Evolutionary conservation across 2,113 vertebrate genomes (phyloP).

Genomic region (Dolichallabes microphthalmus): DNA sequence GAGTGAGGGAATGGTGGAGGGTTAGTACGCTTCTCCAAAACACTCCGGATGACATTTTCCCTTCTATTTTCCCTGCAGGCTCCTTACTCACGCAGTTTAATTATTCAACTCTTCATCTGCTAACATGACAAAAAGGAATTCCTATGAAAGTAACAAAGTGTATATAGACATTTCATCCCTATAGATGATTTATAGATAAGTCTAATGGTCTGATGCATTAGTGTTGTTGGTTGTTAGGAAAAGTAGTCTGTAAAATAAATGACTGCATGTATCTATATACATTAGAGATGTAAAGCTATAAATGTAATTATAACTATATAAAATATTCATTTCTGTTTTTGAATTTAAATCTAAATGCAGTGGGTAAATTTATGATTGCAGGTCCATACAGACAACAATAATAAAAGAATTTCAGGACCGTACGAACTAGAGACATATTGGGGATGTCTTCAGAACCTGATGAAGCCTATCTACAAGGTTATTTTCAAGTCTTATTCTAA

Average conservation of each 20-base stretch:
- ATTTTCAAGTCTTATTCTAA: too few species aligned
- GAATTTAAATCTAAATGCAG: neutral
- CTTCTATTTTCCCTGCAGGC: constrained; percentile 59
- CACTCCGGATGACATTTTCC: constrained; percentile 64
- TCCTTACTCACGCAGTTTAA: constrained; percentile 60
- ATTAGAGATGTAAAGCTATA: neutral
- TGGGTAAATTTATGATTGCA: neutral
- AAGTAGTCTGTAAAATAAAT: neutral
- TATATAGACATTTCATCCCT: neutral
- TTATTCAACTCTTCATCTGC: constrained; percentile 54
- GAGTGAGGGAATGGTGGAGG: constrained; percentile 51
- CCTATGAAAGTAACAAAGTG: constrained; percentile 12
- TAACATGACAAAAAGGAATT: constrained; percentile 35
- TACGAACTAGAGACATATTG: too few species aligned
- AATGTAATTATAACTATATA: neutral
- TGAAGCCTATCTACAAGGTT: too few species aligned
- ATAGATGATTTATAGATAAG: constrained; percentile 18
- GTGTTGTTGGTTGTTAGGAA: neutral
- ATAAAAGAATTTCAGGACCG: too few species aligned
- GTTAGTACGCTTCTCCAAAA: constrained; percentile 59
- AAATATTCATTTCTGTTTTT: neutral
- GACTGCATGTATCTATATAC: neutral
- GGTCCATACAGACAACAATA: too few species aligned
- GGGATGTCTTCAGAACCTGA: too few species aligned
- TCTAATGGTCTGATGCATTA: neutral